Base-by-base conservation (phyloP, 2,113 vertebrate species). In the Charadrius vociferus region DNA sequence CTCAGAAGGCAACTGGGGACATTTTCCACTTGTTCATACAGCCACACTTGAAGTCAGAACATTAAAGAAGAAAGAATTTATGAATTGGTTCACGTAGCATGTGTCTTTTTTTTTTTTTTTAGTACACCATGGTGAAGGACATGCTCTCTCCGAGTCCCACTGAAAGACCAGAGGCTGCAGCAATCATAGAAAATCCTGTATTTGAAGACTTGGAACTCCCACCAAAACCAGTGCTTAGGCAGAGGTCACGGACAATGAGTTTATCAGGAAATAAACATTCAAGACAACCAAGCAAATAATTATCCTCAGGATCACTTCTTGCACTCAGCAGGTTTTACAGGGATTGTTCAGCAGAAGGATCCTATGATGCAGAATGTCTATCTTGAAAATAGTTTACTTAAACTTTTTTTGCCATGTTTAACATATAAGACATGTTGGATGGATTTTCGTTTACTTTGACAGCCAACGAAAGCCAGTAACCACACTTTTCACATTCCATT, bases 221-320 rank as follows among this genome's bases (percentile, higher is more conserved):
- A 6, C 98, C 98, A 85, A 99, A 98, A 74, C 97, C 98, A 36
- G 97, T 98, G 56, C 87, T 99, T 70, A 98, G 99, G 90, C 99
- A 99, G 97, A 98, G 99, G 75, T 99, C 99, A 58, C 99, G 99
- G 94, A 99, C 99, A 62, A 97, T 99, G 98, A 99, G 99, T 88
- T 98, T 99, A 27, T 99, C 99, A 12, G 98, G 99, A 87, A 98
- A 98, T 16, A 99, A 99, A 8, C 98, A 98, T 23, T 96, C 98
- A 3, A 98, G 99, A 90, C 99, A 99, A 95, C 95, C 98, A 27
- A 99, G 98, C 66, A 83, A 97, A 97, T 98, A 98, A 98, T 66
- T 95, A 72, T 87, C 66, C 62, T 96, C 95, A 96, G 95, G 93
- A 95, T 93, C 32, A 27, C 95, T 95, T 94, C 94, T 92, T 75